A percentile compares a stretch with the other conserved stretches of the same genome.
These are phyloP conservation scores for Agelastica alni DNA, from an alignment of 2,888 invertebrate species.

Conservation along the genomic window DNA sequence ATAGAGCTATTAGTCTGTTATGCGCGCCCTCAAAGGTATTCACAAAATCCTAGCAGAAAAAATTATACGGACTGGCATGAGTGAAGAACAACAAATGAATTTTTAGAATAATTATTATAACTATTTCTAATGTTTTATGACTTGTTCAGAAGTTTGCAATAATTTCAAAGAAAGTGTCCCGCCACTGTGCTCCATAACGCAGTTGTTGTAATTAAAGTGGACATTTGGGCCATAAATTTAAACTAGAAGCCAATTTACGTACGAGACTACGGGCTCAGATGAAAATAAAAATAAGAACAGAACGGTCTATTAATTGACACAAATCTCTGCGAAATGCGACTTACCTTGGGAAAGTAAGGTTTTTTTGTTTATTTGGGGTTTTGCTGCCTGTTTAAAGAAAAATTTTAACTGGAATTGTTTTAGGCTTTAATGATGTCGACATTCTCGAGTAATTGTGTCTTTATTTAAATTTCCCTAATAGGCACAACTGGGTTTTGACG, in stretches of 20 bases:
- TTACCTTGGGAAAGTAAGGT: constrained; percentile 20
- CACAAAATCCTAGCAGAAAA: too few species aligned
- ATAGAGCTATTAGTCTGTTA: too few species aligned
- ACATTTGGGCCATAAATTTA: constrained; percentile 51
- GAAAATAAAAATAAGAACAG: constrained; percentile 48
- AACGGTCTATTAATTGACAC: constrained; percentile 50
- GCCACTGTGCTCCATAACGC: constrained; percentile 37
- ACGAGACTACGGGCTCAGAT: constrained; percentile 42
- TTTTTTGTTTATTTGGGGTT: constrained; percentile 8
- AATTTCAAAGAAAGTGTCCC: constrained; percentile 2
- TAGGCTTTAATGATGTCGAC: constrained; percentile 18
- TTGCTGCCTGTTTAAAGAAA: constrained; percentile 9
- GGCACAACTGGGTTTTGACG: too few species aligned
- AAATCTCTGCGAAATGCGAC: constrained; percentile 26
- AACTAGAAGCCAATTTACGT: constrained; percentile 48
- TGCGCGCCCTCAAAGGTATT: too few species aligned
- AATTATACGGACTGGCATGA: too few species aligned
- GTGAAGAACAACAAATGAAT: too few species aligned
- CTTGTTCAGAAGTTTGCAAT: too few species aligned
- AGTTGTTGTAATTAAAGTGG: constrained; percentile 52
- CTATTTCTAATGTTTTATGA: too few species aligned
- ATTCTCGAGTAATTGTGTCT: constrained; percentile 13
- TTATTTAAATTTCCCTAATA: constrained; percentile 17
- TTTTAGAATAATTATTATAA: too few species aligned
- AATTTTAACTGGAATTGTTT: constrained; percentile 16